Evolutionary conservation across 2,113 vertebrate species (phyloP).

Genomic region (Dasypus novemcinctus): DNA sequence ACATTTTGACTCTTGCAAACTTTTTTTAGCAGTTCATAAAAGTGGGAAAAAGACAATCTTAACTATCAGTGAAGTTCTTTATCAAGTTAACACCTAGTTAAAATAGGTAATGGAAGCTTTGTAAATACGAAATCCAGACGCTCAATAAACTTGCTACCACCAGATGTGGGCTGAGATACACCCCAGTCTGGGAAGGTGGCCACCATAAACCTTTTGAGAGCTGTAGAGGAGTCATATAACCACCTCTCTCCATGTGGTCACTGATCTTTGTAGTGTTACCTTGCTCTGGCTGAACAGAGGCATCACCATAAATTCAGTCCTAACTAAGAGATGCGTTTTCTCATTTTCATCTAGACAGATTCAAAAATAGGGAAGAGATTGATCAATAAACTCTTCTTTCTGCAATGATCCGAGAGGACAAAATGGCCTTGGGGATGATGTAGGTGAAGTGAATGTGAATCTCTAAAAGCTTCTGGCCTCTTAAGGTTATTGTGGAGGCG

Average conservation of each 20-base stretch:
- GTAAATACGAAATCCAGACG: conserved; percentile 75
- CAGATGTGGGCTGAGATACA: conserved; percentile 71
- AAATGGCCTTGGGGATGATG: not conserved
- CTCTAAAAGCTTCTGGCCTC: conserved; percentile 52
- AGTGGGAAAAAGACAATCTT: conserved; percentile 76
- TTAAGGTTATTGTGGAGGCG: conserved; percentile 25
- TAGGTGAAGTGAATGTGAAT: not conserved
- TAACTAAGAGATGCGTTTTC: conserved; percentile 34
- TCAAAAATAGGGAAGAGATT: conserved; percentile 29
- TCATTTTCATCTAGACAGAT: conserved; percentile 38
- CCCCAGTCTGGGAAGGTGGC: conserved; percentile 62
- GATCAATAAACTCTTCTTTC: conserved; percentile 53
- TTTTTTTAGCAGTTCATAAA: conserved; percentile 80
- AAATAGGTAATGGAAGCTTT: conserved; percentile 73
- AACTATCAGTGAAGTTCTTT: conserved; percentile 72
- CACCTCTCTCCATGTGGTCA: not conserved
- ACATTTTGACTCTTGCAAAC: conserved; percentile 65
- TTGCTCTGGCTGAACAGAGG: conserved; percentile 1
- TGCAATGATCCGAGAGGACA: conserved; percentile 17
- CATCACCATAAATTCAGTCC: not conserved
- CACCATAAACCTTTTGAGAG: conserved; percentile 64
- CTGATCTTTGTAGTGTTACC: conserved; percentile 36
- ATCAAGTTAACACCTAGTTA: conserved; percentile 81
- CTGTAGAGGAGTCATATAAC: conserved; percentile 22
- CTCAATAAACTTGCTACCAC: conserved; percentile 71